These are phyloP conservation scores for Drosophila leonis DNA, from an alignment of 2,888 invertebrate genomes.

Conservation along the genomic window DNA sequence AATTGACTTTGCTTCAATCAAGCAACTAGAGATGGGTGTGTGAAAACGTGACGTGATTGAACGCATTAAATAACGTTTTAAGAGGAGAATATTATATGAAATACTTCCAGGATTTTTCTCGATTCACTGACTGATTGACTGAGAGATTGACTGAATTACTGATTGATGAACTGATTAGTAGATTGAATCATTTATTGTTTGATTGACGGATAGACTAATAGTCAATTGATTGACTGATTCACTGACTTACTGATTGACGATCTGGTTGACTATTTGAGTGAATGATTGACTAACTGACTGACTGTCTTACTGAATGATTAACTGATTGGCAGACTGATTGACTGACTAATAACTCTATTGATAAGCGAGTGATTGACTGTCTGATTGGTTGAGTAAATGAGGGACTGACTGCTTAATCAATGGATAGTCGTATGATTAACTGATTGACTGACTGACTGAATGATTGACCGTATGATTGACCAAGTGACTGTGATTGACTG, in stretches of 20 bases:
- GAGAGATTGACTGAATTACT: not conserved
- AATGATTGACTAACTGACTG: not conserved
- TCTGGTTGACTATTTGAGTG: not conserved
- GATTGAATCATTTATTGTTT: not conserved
- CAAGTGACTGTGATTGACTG: not conserved
- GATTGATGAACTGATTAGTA: not conserved
- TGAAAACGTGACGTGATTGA: constrained; percentile 10
- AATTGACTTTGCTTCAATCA: constrained; percentile 38
- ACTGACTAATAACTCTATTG: no score
- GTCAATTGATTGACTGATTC: not conserved
- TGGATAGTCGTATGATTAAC: no score
- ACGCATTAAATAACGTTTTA: not conserved
- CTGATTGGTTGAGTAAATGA: not conserved
- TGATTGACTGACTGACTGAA: not conserved
- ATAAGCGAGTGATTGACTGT: not conserved
- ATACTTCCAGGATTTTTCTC: not conserved
- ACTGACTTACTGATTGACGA: not conserved
- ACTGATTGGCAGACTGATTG: not conserved
- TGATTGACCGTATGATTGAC: no score
- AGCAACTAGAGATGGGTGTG: constrained; percentile 6
- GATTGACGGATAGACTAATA: not conserved
- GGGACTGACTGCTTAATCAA: not conserved
- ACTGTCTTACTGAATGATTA: not conserved
- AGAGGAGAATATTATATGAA: not conserved
- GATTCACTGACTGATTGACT: not conserved